Evolutionary conservation across 2,888 invertebrate species (phyloP), one percentile per base, ranked within the genome.

Genomic region (Tethea ocularis): DNA sequence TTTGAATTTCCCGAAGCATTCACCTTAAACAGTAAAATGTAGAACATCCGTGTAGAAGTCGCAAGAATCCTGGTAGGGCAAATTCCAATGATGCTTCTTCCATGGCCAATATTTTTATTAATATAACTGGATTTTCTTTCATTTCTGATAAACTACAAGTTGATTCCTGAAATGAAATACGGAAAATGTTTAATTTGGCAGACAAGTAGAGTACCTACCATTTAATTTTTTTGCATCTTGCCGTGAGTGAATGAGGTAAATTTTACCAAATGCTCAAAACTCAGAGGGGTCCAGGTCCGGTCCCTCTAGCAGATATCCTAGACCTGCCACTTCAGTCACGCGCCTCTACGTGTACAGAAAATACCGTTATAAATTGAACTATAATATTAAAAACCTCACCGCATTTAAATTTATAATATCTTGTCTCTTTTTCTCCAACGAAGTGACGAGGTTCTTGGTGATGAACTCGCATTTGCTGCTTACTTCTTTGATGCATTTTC

Each of bases 81-180:
- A 89, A 89, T 51, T 84, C 78, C 56, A 89, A 66, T 0, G 84
- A 76, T 2, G 80, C 82, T 52, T 81, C 80, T 57, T 89, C 86
- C 79, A 81, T 83, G 0, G 87, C 85, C 26, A 89, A 62, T 20
- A 65, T 63, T 70, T 86, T 86, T 24, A 89, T 75, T 23, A 88
- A 71, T 26, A 80, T 63, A 57, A 89, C 66, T 1, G 88, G 88
- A 61, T 89, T 84, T 5, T 70, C 70, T 51, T 75, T 79, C 78
- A 85, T 76, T 15, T 72, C 69, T n/a, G 78, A 60, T 52, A 86
- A 71, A 57, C 71, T 80, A 64, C 89, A 89, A 57, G 85, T 74
- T 59, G 68, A 73, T 29, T 68, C 78, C 88, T 88, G 71, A 57
- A 74, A 75, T 63, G 53, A 57, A 46, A 46, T 57, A 46, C 11